Conservation (phyloP, 2,113 vertebrate species). For the Odontesthes bonariensis region DNA sequence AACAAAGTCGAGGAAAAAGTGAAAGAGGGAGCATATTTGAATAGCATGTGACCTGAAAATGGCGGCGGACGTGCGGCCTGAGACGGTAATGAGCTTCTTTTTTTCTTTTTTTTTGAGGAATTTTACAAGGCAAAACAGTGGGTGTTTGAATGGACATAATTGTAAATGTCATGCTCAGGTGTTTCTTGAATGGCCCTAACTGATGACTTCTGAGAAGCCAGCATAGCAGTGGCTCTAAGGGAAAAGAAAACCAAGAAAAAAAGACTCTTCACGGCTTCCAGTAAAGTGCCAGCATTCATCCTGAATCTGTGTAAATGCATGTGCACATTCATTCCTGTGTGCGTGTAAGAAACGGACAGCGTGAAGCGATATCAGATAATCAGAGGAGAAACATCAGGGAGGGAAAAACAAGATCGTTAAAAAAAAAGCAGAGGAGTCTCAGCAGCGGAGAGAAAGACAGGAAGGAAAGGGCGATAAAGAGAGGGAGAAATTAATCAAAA, state of each 20-base stretch:
- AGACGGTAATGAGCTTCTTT: not conserved
- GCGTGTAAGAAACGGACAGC: conserved; percentile 29
- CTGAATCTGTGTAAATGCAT: conserved; percentile 15
- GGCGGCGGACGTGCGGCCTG: conserved; percentile 3
- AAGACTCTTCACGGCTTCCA: conserved; percentile 17
- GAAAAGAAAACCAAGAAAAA: not conserved
- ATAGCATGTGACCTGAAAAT: conserved; percentile 27
- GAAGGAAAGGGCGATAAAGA: conserved; percentile 8
- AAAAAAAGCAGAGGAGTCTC: conserved; percentile 14
- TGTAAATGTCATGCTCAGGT: conserved; percentile 30
- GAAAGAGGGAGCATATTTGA: not conserved
- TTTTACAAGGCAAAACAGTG: conserved; percentile 12
- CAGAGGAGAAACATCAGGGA: not conserved
- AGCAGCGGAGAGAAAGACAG: conserved; percentile 1
- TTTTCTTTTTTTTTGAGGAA: conserved; percentile 24
- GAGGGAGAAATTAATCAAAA: conserved; percentile 40
- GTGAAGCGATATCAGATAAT: conserved; percentile 41
- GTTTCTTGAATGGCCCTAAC: conserved; percentile 41
- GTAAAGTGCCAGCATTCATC: conserved; percentile 16
- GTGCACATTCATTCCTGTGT: conserved; percentile 20
- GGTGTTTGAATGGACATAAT: conserved; percentile 34
- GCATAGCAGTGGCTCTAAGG: conserved; percentile 10
- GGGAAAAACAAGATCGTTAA: not conserved
- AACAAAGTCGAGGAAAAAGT: conserved; percentile 12
- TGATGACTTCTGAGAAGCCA: conserved; percentile 43